phyloP scores from a whole-genome alignment of 2,888 invertebrate genomes.

The Pollenia labialis region DNA sequence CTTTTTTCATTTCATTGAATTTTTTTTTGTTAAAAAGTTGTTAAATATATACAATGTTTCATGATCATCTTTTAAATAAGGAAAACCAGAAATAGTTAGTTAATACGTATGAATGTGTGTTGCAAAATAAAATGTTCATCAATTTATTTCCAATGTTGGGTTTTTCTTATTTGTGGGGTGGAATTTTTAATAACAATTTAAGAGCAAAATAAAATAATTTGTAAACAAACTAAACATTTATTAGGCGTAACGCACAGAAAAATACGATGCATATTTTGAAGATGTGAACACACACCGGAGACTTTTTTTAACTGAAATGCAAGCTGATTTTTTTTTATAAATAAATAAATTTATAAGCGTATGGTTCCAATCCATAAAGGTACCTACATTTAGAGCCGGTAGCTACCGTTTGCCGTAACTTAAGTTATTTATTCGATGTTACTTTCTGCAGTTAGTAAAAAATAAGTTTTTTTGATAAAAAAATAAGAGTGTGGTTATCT shows the following conservation, averaged over 20 bases:
- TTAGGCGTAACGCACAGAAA: conserved; percentile 2
- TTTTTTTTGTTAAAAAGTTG: neutral
- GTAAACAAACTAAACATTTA: conserved; percentile 17
- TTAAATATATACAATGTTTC: conserved; percentile 34
- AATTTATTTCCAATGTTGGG: conserved; percentile 15
- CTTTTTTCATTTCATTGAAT: neutral
- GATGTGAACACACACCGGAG: no score
- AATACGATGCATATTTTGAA: neutral
- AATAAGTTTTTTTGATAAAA: no score
- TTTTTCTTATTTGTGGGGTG: neutral
- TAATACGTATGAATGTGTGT: neutral
- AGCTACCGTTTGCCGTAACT: no score
- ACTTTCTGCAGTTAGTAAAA: no score
- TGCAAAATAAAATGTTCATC: neutral
- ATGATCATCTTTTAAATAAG: conserved; percentile 25
- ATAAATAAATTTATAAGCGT: no score
- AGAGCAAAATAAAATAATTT: neutral
- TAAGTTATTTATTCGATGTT: no score
- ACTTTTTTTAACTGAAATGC: no score
- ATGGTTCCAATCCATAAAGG: no score
- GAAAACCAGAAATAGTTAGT: conserved; percentile 31
- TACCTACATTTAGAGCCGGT: no score
- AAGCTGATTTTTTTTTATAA: no score
- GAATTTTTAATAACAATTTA: neutral
- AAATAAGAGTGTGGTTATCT: no score